Conservation (phyloP, 2,797 vertebrate species). For the Xyrichtys novacula region DNA sequence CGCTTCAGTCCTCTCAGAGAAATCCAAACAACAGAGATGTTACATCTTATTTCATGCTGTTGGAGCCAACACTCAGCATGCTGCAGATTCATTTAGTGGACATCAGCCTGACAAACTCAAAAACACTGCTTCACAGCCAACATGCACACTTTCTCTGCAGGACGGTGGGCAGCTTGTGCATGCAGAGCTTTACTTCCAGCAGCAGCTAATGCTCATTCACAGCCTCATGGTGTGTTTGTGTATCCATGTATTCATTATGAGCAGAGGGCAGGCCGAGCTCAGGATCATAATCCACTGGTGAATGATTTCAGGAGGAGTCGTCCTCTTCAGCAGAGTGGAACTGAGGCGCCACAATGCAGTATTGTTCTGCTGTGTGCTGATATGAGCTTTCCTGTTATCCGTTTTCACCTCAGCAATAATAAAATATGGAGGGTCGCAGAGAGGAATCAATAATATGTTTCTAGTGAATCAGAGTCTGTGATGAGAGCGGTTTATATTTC, state of each 20-base stretch:
- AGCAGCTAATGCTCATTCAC: constrained; percentile 68
- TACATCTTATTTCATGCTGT: constrained; percentile 23
- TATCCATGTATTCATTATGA: constrained; percentile 68
- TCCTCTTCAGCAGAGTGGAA: constrained; percentile 38
- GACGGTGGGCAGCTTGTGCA: constrained; percentile 55
- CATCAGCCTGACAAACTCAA: constrained; percentile 16
- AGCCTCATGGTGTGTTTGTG: constrained; percentile 69
- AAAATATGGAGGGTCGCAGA: constrained; percentile 56
- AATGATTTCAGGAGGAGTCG: constrained; percentile 47
- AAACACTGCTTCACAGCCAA: constrained; percentile 6
- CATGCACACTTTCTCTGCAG: constrained; percentile 35
- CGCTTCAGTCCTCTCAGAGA: constrained; percentile 4
- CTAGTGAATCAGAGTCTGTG: constrained; percentile 57
- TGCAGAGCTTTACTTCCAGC: constrained; percentile 56
- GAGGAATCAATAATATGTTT: constrained; percentile 71
- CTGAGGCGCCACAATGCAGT: constrained; percentile 49
- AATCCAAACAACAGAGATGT: constrained; percentile 31
- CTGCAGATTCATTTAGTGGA: constrained; percentile 26
- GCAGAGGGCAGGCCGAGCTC: constrained; percentile 35
- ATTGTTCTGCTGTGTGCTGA: constrained; percentile 52
- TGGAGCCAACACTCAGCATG: constrained; percentile 1
- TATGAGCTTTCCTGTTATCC: constrained; percentile 55
- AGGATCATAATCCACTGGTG: constrained; percentile 59
- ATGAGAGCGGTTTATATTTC: constrained; percentile 69
- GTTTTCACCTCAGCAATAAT: constrained; percentile 63